A percentile compares a stretch with the other conserved stretches of the same genome.
phyloP scores from a whole-genome alignment of 1,140 invertebrate species.

The Parasteatoda tepidariorum region DNA sequence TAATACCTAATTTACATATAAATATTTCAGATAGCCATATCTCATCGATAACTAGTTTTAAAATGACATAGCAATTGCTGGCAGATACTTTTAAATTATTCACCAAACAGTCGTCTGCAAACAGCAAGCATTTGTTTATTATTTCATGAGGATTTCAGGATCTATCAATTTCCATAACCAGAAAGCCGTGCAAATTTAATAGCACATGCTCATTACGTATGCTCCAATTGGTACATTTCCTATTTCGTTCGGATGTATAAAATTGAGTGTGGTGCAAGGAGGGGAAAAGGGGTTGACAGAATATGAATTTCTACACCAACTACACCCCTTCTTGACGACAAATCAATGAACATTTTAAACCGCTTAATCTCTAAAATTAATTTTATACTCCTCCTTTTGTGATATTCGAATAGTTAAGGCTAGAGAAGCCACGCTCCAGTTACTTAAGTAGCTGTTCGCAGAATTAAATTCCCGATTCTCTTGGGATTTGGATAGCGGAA shows the following conservation, averaged over 20 bases:
- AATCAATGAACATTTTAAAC: conserved; percentile 46
- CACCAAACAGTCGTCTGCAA: neutral
- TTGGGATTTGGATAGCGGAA: conserved; percentile 3
- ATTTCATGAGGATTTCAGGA: neutral
- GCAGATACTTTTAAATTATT: neutral
- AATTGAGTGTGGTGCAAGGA: neutral
- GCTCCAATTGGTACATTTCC: conserved; percentile 7
- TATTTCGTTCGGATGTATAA: conserved; percentile 43
- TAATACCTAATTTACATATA: too few species aligned
- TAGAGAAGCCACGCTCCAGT: conserved; percentile 18
- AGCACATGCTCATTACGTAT: conserved; percentile 43
- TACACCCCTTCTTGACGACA: neutral
- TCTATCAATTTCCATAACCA: conserved; percentile 37
- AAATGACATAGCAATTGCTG: too few species aligned
- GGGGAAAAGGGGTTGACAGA: neutral
- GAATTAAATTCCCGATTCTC: conserved; percentile 27
- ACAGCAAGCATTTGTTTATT: conserved; percentile 8
- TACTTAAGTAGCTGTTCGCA: conserved; percentile 40
- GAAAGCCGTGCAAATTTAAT: conserved; percentile 41
- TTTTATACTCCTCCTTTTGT: conserved; percentile 21
- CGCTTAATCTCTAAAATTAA: conserved; percentile 56
- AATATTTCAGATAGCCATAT: too few species aligned
- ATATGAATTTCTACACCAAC: neutral
- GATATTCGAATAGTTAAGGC: neutral
- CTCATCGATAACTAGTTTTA: too few species aligned